Evolutionary conservation across 1,140 invertebrate species (phyloP), one percentile per base, ranked within the genome.

Genomic region (Drosophila yakuba): DNA sequence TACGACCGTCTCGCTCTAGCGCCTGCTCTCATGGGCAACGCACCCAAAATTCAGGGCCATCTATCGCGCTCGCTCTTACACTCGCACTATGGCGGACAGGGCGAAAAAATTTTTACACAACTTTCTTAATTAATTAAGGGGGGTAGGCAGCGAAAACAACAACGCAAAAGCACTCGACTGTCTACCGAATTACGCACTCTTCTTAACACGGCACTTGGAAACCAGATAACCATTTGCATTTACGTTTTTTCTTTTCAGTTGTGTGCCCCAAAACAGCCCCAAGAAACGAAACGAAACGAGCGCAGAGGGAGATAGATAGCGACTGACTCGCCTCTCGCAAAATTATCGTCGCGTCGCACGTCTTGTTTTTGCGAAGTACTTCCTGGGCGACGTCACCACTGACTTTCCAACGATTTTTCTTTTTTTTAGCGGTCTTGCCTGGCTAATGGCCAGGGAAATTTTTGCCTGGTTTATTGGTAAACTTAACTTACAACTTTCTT

Each of bases 61-160:
- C 76, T 71, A 83, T 89, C 58, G 60, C 69, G n/a, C 82, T 81
- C 73, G 62, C 67, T 75, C 78, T 69, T 71, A 25, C 54, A 43
- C 54, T 64, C 59, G 66, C 63, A 62, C 72, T 67, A 89, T 88
- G 83, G 83, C 81, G 83, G 84, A 80, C 64, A 20, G 60, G 38
- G 58, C 57, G 67, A 82, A 89, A 32, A 84, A 88, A 83, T 52
- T 83, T 86, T 86, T 88, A 88, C 84, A 86, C 83, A 86, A 86
- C 80, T 86, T 88, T 83, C 83, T 89, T 89, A 88, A 88, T 88
- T 88, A 80, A 88, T 71, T 58, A 44, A 20, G 38, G 54, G 14
- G 38, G 60, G 56, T 4, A 4, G 11, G 8, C n/a, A 44, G 63
- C 52, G 39, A 10, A 75, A 80, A 67, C 68, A 88, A 78, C 69